A percentile compares a stretch with the other conserved stretches of the same genome.
These are phyloP conservation scores for Sternotherus odoratus DNA, from an alignment of 2,797 vertebrate species.

Conservation along the genomic window DNA sequence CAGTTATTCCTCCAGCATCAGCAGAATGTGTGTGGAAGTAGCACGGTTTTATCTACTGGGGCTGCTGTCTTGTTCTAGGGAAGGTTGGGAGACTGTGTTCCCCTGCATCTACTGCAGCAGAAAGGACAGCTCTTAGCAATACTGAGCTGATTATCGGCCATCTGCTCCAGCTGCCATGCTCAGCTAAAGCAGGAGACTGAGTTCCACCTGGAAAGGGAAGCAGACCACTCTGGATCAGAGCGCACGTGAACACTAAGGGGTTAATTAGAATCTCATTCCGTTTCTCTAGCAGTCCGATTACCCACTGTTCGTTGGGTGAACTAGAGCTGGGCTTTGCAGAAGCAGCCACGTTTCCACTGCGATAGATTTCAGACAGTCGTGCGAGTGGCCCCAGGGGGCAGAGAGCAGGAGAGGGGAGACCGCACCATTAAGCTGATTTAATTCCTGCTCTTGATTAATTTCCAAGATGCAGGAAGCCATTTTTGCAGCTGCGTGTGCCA, in stretches of 20 bases:
- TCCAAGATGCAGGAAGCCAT: not conserved
- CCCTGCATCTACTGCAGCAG: not conserved
- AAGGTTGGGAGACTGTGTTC: not conserved
- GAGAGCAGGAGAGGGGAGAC: not conserved
- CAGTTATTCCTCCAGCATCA: not conserved
- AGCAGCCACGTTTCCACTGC: not conserved
- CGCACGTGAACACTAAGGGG: not conserved
- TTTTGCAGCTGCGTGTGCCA: not conserved
- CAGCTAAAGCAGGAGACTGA: not conserved
- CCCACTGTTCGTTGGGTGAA: not conserved
- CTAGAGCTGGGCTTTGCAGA: not conserved
- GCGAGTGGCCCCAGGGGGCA: not conserved
- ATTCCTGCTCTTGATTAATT: not conserved
- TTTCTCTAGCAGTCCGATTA: not conserved
- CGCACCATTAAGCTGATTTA: not conserved
- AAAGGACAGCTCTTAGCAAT: not conserved
- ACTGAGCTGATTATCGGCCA: not conserved
- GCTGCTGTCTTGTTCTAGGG: not conserved
- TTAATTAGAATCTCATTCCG: not conserved
- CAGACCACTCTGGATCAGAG: too few species aligned
- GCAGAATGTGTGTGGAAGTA: not conserved
- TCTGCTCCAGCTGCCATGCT: not conserved
- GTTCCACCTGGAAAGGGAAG: not conserved
- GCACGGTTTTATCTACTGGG: not conserved
- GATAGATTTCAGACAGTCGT: not conserved